phyloP scores from a whole-genome alignment of 2,888 invertebrate genomes.

The Chrysotoxum bicinctum region DNA sequence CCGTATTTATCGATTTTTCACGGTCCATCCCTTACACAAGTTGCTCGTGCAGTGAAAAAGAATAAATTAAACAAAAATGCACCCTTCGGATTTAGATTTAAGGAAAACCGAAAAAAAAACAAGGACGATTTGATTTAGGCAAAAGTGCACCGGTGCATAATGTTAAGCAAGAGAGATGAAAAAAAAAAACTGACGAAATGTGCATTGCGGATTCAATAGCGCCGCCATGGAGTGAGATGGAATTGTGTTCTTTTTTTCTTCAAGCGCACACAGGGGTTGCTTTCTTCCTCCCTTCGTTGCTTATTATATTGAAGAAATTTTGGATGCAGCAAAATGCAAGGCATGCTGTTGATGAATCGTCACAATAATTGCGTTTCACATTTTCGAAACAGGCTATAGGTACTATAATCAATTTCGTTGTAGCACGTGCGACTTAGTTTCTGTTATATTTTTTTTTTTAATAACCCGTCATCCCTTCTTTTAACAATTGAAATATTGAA shows the following conservation, averaged over 20 bases:
- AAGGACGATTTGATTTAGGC: conserved; percentile 31
- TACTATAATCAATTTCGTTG: conserved; percentile 50
- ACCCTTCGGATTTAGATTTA: conserved; percentile 37
- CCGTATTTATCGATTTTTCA: conserved; percentile 65
- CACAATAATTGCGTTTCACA: conserved; percentile 40
- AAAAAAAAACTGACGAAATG: not conserved
- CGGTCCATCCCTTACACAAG: conserved; percentile 57
- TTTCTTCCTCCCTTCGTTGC: not conserved
- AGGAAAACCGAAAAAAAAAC: not conserved
- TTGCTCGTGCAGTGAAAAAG: conserved; percentile 43
- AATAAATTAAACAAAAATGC: conserved; percentile 19
- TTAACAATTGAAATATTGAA: not conserved
- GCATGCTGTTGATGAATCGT: conserved; percentile 37
- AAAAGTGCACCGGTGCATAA: conserved; percentile 58
- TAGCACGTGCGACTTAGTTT: conserved; percentile 60
- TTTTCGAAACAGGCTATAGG: conserved; percentile 29
- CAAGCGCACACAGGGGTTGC: conserved; percentile 30
- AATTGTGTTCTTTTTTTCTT: not conserved
- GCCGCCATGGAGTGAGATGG: conserved; percentile 34
- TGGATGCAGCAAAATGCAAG: conserved; percentile 62
- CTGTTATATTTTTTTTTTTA: not conserved
- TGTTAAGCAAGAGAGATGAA: not conserved
- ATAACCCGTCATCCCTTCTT: conserved; percentile 28
- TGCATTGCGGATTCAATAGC: conserved; percentile 24
- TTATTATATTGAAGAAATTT: not conserved